A percentile compares a stretch with the other conserved stretches of the same genome.
These are phyloP conservation scores for Nasonia longicornis DNA, from an alignment of 1,140 invertebrate species.

Conservation along the genomic window DNA sequence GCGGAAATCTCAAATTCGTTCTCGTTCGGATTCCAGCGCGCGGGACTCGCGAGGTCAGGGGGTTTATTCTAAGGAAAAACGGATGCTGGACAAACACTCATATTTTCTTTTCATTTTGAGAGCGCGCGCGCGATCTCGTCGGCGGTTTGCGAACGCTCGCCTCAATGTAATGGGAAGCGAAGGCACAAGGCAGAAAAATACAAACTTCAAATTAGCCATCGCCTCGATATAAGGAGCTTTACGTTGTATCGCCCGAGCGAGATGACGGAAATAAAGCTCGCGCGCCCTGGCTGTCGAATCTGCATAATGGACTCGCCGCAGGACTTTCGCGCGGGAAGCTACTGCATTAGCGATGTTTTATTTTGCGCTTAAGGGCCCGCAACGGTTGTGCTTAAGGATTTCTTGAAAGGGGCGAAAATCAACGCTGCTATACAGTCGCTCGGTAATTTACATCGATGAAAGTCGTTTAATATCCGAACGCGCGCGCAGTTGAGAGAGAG, in stretches of 20 bases:
- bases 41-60: neutral
- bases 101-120: neutral
- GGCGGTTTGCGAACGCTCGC: no score
- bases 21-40: neutral
- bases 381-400: neutral
- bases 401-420: neutral
- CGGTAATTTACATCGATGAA: neutral
- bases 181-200: neutral
- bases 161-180: no score
- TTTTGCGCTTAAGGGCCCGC: neutral
- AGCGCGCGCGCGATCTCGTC: neutral
- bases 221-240: neutral
- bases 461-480: neutral
- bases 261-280: neutral
- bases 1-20: neutral
- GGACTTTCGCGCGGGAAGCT: neutral
- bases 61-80: neutral
- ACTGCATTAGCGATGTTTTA: neutral
- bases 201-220: neutral
- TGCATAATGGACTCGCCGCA: slow-evolving; percentile 5
- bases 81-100: neutral
- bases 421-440: no score
- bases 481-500: neutral
- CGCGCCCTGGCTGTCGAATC: neutral
- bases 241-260: neutral